Evolutionary conservation across 1,140 invertebrate species (phyloP).

Genomic region (Brachionus rubens): DNA sequence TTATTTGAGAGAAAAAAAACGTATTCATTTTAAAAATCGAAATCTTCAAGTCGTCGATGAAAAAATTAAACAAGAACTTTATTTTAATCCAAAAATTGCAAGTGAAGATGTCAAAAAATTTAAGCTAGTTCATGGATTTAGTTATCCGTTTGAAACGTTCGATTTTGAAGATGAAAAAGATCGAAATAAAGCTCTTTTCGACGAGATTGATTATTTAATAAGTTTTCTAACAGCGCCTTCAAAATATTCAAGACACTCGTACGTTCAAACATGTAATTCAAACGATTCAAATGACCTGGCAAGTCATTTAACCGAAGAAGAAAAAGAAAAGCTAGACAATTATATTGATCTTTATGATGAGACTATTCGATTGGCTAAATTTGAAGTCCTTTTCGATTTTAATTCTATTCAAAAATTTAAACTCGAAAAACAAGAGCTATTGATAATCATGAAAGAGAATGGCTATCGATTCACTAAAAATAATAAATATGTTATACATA

Average conservation of each 20-base stretch:
- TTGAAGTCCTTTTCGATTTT: constrained; percentile 3
- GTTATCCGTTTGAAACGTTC: neutral
- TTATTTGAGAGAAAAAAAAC: constrained; percentile 29
- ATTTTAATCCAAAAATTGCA: neutral
- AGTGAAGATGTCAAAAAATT: neutral
- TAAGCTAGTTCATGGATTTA: neutral
- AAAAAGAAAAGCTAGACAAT: constrained; percentile 27
- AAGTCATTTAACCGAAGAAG: constrained; percentile 20
- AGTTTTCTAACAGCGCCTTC: neutral
- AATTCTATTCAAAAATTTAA: constrained; percentile 13
- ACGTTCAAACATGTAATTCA: neutral
- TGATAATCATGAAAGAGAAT: neutral
- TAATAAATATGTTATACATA: constrained; percentile 17
- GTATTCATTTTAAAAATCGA: constrained; percentile 17
- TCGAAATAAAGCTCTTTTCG: neutral
- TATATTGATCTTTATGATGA: constrained; percentile 29
- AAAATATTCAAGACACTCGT: neutral
- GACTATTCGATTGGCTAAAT: neutral
- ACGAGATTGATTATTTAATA: constrained; percentile 5
- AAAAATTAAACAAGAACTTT: neutral
- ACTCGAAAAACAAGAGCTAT: neutral
- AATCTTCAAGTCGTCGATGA: neutral
- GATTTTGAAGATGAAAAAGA: neutral
- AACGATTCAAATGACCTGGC: neutral
- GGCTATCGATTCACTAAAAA: constrained; percentile 15